Base-by-base conservation (phyloP, 2,113 vertebrate species). In the Xyliphius kryptos region DNA sequence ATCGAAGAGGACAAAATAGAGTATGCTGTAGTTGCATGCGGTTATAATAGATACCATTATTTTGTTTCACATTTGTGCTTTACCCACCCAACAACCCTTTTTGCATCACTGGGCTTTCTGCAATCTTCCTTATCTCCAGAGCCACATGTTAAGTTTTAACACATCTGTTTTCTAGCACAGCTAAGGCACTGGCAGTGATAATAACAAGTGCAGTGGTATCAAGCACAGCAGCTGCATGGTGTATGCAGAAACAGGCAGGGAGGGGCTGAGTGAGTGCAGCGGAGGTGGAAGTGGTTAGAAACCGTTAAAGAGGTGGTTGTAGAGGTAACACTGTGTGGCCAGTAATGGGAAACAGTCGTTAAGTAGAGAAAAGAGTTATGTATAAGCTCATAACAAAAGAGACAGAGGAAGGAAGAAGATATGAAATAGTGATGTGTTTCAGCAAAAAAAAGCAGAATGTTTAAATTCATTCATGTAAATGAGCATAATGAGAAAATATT, bases 331-430 rank as follows among this genome's bases (percentile, higher is more conserved):
- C 82, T 89, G 68, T 92, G 92, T 82, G 92, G 92, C 86, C 77
- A 83, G 63, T 87, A 88, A 89, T 89, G 91, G 88, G 91, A 93
- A 94, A 91, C 63, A 81, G 89, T 90, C 88, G 91, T 95, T 95
- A 86, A 66, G 78, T 57, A 80, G 80, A 82, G 80, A 80, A 59
- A 67, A 88, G 90, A 90, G 78, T 67, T 80, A 74, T 76, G 70
- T 66, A 9, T 68, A 47, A 48, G 64, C 47, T 67, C 52, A 50
- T 32, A 63, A 51, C 48, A 70, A 68, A 76, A 64, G n/a, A 61
- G 20, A 51, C 15, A 59, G 40, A 53, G 8, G 22, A 26, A 66
- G 16, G 52, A 56, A 26, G 21, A 40, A 66, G 59, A 63, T 43
- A 44, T 57, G 51, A 59, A 51, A 63, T 32, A 3, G 21, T 50